Evolutionary conservation across 2,797 vertebrate species (phyloP).

Genomic region (Bryconaethiops microstoma): DNA sequence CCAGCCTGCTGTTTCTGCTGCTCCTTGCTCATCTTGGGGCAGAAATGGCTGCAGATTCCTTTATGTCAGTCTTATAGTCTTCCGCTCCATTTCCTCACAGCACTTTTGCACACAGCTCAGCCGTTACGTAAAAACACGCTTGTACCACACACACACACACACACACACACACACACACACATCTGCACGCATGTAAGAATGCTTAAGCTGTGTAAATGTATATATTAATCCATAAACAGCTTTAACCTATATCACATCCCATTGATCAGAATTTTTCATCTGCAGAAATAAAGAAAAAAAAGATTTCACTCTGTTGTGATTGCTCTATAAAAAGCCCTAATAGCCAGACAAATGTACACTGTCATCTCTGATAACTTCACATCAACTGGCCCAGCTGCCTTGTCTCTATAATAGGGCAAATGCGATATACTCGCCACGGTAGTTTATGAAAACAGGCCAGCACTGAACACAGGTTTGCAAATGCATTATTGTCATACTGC

Average conservation of each 20-base stretch:
- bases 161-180: slow-evolving; percentile 13
- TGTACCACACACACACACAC: not conserved
- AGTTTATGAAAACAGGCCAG: slow-evolving; percentile 1
- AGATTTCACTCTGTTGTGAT: not conserved
- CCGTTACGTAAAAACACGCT: not conserved
- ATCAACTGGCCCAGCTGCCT: not conserved
- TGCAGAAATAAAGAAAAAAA: not conserved
- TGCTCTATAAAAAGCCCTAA: not conserved
- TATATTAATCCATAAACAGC: slow-evolving; percentile 10
- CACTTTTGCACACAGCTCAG: slow-evolving; percentile 20
- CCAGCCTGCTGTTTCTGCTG: slow-evolving; percentile 61
- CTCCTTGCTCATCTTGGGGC: slow-evolving; percentile 69
- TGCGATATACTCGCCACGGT: not conserved
- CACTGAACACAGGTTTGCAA: not conserved
- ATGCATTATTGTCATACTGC: not conserved
- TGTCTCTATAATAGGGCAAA: slow-evolving; percentile 21
- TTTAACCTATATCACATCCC: not conserved
- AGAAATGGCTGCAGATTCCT: slow-evolving; percentile 72
- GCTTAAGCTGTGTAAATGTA: slow-evolving; percentile 9
- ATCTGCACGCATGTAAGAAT: not conserved
- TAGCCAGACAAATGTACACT: slow-evolving; percentile 24
- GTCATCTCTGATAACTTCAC: slow-evolving; percentile 38
- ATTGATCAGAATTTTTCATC: not conserved
- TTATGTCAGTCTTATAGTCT: slow-evolving; percentile 69
- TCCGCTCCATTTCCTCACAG: slow-evolving; percentile 80